phyloP scores from a whole-genome alignment of 2,888 invertebrate species.

The Pimpla rufipes region DNA sequence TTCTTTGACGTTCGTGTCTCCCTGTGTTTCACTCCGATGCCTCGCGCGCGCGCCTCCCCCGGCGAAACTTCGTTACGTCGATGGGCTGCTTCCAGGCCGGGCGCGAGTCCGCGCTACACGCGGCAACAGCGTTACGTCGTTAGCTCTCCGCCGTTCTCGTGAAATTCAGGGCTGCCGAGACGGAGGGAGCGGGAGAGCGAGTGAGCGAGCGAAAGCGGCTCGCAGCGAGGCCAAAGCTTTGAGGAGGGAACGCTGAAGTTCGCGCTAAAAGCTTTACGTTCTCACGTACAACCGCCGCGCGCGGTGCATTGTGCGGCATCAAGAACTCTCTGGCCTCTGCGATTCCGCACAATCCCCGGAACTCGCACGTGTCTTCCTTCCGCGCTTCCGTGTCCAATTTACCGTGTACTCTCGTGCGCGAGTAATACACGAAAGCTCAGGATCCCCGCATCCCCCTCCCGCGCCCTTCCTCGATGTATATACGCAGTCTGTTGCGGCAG shows the following conservation, averaged over 20 bases:
- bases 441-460: constrained; percentile 11
- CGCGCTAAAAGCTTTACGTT: constrained; percentile 61
- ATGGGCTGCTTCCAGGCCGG: neutral
- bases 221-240: constrained; percentile 30
- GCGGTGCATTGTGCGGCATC: constrained; percentile 18
- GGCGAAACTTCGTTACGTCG: constrained; percentile 21
- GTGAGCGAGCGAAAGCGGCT: constrained; percentile 5
- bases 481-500: constrained; percentile 5
- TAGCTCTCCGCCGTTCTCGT: constrained; percentile 27
- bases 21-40: constrained; percentile 13
- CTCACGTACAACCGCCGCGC: constrained; percentile 37
- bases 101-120: neutral
- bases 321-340: constrained; percentile 38
- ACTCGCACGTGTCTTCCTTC: constrained; percentile 54
- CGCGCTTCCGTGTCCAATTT: constrained; percentile 50
- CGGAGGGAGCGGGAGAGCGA: neutral
- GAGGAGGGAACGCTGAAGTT: constrained; percentile 51
- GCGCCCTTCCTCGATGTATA: neutral
- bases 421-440: neutral
- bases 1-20: constrained; percentile 14
- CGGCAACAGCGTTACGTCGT: constrained; percentile 35
- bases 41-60: neutral
- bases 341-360: constrained; percentile 44
- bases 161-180: constrained; percentile 21
- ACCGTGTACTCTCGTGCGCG: constrained; percentile 16